A percentile compares a stretch with the other conserved stretches of the same genome.
These are phyloP conservation scores for Reticulitermes lucifugus DNA, from an alignment of 2,888 invertebrate genomes.

Conservation along the genomic window DNA sequence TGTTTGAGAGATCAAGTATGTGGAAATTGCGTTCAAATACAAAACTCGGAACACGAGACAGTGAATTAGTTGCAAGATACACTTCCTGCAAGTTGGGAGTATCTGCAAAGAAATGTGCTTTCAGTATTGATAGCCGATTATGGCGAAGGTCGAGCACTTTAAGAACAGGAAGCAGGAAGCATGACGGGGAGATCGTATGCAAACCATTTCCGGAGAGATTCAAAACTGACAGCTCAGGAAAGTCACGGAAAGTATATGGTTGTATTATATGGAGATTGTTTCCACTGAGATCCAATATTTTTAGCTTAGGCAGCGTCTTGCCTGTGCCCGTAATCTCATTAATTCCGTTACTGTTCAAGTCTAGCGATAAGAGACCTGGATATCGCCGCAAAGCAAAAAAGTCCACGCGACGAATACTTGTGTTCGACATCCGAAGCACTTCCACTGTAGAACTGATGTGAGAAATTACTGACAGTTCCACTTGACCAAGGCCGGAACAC, in stretches of 20 bases:
- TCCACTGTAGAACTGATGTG: constrained; percentile 47
- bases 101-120: constrained; percentile 53
- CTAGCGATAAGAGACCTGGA: constrained; percentile 49
- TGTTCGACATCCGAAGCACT: constrained; percentile 51
- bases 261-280: constrained; percentile 54
- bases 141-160: constrained; percentile 53
- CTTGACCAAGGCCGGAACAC: constrained; percentile 38
- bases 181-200: constrained; percentile 53
- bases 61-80: constrained; percentile 52
- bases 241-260: constrained; percentile 53
- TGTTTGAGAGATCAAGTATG: constrained; percentile 52
- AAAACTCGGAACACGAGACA: constrained; percentile 52
- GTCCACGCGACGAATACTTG: constrained; percentile 50
- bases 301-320: constrained; percentile 52
- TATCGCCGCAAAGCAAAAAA: constrained; percentile 50
- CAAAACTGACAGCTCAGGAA: constrained; percentile 52
- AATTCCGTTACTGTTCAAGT: constrained; percentile 49
- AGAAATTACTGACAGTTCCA: background rate
- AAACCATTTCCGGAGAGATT: constrained; percentile 55
- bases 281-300: constrained; percentile 53
- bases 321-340: constrained; percentile 52
- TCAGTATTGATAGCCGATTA: constrained; percentile 52
- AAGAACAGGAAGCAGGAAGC: constrained; percentile 53
- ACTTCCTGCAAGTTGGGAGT: constrained; percentile 52
- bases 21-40: constrained; percentile 51